Evolutionary conservation across 1,140 invertebrate genomes (phyloP).

Genomic region (Diorhabda sublineata): DNA sequence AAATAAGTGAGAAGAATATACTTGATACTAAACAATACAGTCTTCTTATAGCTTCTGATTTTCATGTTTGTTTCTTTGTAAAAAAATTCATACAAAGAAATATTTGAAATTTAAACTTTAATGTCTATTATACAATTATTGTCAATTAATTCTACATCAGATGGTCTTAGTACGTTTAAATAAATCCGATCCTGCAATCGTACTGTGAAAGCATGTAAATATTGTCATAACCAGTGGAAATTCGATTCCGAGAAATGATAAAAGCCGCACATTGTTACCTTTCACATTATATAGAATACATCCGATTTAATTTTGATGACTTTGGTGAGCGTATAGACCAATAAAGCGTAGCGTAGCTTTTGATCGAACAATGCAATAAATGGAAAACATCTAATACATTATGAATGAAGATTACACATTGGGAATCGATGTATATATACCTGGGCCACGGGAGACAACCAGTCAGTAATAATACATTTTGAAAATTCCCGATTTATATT

Average conservation of each 20-base stretch:
- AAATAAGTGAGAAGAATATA: too few relatives aligned
- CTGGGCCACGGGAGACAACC: too few relatives aligned
- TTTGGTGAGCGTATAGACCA: neutral
- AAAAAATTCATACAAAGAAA: too few relatives aligned
- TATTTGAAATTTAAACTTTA: too few relatives aligned
- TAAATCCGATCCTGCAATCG: neutral
- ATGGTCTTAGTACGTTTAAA: neutral
- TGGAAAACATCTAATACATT: conserved; percentile 11
- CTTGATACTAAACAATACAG: too few relatives aligned
- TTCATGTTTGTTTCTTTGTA: too few relatives aligned
- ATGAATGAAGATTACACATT: conserved; percentile 6
- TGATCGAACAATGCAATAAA: conserved; percentile 15
- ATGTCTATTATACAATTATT: too few relatives aligned
- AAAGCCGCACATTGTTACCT: conserved; percentile 13
- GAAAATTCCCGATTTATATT: conserved; percentile 8
- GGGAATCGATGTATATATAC: too few relatives aligned
- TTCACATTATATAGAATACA: conserved; percentile 7
- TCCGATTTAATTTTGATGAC: conserved; percentile 12
- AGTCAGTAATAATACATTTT: conserved; percentile 1
- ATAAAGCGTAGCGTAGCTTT: conserved; percentile 7
- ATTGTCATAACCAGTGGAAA: conserved; percentile 5
- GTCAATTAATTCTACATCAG: too few relatives aligned
- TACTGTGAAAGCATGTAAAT: neutral
- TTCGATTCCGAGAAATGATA: conserved; percentile 14
- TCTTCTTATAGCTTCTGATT: too few relatives aligned